These are phyloP conservation scores for Tachysurus fulvidraco DNA, from an alignment of 2,113 vertebrate species.

Conservation along the genomic window DNA sequence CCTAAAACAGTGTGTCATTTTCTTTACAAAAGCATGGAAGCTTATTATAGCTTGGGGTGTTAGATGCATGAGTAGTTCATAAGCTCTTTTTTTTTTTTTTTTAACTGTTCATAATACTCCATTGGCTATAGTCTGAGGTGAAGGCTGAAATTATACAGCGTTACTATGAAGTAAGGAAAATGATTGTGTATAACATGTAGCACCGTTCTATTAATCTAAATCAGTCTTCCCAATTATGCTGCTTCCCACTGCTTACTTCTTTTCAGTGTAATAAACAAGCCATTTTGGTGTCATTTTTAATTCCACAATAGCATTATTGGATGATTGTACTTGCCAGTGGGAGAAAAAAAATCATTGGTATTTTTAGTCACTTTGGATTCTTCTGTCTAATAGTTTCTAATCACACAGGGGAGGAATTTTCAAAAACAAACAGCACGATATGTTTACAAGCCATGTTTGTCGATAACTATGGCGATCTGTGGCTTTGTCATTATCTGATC, in stretches of 20 bases:
- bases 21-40: background rate
- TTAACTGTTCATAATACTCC: background rate
- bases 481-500: background rate
- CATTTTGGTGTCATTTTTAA: background rate
- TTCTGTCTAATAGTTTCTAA: background rate
- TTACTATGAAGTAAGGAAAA: background rate
- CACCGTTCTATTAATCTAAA: background rate
- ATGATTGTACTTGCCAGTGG: background rate
- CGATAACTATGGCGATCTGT: background rate
- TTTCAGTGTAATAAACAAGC: background rate
- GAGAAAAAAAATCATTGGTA: background rate
- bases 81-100: background rate
- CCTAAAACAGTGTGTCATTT: background rate
- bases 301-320: background rate
- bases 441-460: background rate
- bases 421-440: background rate
- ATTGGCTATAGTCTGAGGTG: background rate
- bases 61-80: background rate
- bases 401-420: background rate
- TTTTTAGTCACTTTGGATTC: background rate
- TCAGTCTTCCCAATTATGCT: background rate
- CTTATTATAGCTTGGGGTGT: background rate
- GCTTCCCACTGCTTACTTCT: background rate
- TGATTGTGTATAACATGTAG: too few species aligned
- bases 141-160: background rate